A percentile compares a stretch with the other conserved stretches of the same genome.
Evolutionary conservation across 2,888 invertebrate genomes (phyloP).

Genomic region (Arctia plantaginis): DNA sequence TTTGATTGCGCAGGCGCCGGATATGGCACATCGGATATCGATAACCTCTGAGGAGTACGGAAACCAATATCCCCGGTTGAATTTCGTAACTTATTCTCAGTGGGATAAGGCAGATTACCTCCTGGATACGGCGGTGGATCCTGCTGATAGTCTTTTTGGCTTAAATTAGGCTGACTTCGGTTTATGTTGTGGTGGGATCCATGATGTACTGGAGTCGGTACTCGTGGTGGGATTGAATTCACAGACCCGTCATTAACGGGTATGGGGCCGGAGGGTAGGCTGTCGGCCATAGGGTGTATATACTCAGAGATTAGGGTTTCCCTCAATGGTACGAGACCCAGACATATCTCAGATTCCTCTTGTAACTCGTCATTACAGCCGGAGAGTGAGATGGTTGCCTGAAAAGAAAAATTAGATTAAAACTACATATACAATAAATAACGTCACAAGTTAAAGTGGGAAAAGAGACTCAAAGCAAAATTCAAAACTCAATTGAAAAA

Average conservation of each 20-base stretch:
- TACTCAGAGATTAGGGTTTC: slow-evolving; percentile 50
- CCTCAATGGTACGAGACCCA: slow-evolving; percentile 67
- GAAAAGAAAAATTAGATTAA: slow-evolving; percentile 30
- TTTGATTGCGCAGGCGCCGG: not conserved
- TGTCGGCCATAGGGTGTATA: slow-evolving; percentile 62
- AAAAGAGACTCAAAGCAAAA: too few relatives aligned
- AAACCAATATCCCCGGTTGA: slow-evolving; percentile 1
- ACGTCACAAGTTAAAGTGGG: too few relatives aligned
- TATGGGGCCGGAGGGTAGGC: slow-evolving; percentile 61
- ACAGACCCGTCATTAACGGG: slow-evolving; percentile 38
- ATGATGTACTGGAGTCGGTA: not conserved
- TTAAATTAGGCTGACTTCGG: slow-evolving; percentile 15
- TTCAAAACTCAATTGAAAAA: too few relatives aligned
- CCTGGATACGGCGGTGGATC: slow-evolving; percentile 33
- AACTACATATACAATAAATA: not conserved
- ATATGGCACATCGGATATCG: not conserved
- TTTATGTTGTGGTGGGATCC: slow-evolving; percentile 5
- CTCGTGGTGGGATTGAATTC: not conserved
- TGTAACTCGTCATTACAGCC: slow-evolving; percentile 69
- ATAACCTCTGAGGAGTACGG: not conserved
- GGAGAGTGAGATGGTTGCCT: slow-evolving; percentile 69
- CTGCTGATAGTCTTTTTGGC: not conserved
- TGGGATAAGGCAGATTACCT: slow-evolving; percentile 15
- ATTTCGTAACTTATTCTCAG: slow-evolving; percentile 12
- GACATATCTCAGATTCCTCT: slow-evolving; percentile 67